These are phyloP conservation scores for Crossocerus cetratus DNA, from an alignment of 2,888 invertebrate species.

Conservation along the genomic window DNA sequence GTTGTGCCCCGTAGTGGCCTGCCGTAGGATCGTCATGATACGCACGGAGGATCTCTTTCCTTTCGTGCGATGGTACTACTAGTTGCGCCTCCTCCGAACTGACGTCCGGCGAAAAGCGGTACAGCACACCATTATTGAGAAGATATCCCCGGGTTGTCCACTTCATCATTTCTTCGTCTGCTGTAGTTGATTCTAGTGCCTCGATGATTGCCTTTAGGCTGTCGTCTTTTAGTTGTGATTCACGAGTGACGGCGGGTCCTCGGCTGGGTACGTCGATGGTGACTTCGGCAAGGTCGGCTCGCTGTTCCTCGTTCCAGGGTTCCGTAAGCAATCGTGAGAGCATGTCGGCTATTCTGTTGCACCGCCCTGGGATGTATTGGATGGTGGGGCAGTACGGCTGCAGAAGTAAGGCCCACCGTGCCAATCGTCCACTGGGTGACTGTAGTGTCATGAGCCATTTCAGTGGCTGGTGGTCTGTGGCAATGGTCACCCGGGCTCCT, in stretches of 20 bases:
- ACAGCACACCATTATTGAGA: neutral
- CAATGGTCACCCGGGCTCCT: neutral
- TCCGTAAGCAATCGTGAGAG: neutral
- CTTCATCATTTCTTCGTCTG: neutral
- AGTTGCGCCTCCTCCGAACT: slow-evolving; percentile 58
- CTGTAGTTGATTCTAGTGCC: neutral
- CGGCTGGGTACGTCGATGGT: neutral
- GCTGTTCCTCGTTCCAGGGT: neutral
- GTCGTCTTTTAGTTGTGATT: neutral
- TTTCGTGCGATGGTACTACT: slow-evolving; percentile 50
- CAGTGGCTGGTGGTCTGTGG: slow-evolving; percentile 14
- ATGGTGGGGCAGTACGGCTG: neutral
- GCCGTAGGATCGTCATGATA: slow-evolving; percentile 76
- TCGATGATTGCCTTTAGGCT: slow-evolving; percentile 8
- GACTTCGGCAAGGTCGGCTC: neutral
- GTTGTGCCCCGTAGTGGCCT: slow-evolving; percentile 66
- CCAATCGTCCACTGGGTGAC: slow-evolving; percentile 12
- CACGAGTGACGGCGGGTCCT: neutral
- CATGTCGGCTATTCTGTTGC: slow-evolving; percentile 7
- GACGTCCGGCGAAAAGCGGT: neutral
- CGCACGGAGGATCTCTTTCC: neutral
- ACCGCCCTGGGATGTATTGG: neutral
- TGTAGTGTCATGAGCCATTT: slow-evolving; percentile 14
- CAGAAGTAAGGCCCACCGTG: neutral
- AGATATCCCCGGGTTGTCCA: slow-evolving; percentile 2